A percentile compares a stretch with the other conserved stretches of the same genome.
Conservation (phyloP, 2,888 invertebrate genomes). For the Erannis defoliaria region DNA sequence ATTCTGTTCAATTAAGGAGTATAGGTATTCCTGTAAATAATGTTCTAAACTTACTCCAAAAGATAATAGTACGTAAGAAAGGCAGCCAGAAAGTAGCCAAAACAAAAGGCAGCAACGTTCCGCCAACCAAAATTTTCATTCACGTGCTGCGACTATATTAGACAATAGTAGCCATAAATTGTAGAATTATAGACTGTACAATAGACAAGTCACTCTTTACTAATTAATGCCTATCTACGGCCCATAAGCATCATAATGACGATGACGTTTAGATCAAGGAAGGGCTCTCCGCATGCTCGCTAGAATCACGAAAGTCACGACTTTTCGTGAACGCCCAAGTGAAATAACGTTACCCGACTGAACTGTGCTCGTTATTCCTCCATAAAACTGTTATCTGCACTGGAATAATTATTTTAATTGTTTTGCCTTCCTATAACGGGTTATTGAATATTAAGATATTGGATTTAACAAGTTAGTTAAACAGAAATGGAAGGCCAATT, state of each 20-base stretch:
- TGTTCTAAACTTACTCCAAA: too few species aligned
- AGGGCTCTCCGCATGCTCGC: constrained; percentile 35
- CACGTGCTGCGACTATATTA: background rate
- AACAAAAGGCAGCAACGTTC: too few species aligned
- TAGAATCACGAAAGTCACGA: constrained; percentile 67
- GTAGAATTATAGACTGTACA: constrained; percentile 18
- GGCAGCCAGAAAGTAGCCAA: too few species aligned
- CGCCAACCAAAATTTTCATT: background rate
- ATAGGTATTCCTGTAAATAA: too few species aligned
- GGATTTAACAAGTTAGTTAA: background rate
- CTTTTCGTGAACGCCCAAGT: constrained; percentile 51
- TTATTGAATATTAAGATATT: constrained; percentile 51
- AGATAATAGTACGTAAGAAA: too few species aligned
- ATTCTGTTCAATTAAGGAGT: too few species aligned
- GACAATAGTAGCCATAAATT: constrained; percentile 10
- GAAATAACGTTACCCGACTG: constrained; percentile 50
- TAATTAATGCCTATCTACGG: constrained; percentile 40
- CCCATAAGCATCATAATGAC: constrained; percentile 57
- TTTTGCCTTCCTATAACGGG: constrained; percentile 37
- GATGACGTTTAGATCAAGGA: constrained; percentile 60
- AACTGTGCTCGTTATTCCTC: constrained; percentile 37
- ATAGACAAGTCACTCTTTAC: constrained; percentile 17
- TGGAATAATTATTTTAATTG: constrained; percentile 34
- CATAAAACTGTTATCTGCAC: constrained; percentile 30
- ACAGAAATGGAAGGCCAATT: background rate